These are phyloP conservation scores for Stenodema calcarata DNA, from an alignment of 2,888 invertebrate species.

Conservation along the genomic window DNA sequence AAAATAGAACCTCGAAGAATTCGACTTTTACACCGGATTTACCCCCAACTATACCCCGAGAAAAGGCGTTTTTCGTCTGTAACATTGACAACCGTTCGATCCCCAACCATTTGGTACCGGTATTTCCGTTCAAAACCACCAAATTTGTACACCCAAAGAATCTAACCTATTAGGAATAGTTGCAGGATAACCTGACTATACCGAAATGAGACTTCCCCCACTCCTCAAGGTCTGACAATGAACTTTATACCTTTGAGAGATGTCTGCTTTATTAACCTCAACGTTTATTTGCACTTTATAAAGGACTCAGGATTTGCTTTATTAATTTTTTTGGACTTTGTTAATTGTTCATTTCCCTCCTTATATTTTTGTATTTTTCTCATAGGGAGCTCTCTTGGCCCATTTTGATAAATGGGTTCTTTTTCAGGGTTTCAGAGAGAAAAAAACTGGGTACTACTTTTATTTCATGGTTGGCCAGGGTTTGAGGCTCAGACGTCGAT, in stretches of 20 bases:
- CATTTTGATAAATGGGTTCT: neutral
- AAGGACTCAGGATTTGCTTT: slow-evolving; percentile 33
- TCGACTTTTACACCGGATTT: neutral
- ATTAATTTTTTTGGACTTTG: slow-evolving; percentile 37
- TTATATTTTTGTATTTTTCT: slow-evolving; percentile 5
- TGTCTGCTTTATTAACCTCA: slow-evolving; percentile 42
- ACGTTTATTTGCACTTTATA: slow-evolving; percentile 48
- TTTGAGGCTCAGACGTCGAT: slow-evolving; percentile 14
- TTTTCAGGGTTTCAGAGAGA: slow-evolving; percentile 4
- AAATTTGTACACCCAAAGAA: neutral
- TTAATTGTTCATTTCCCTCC: slow-evolving; percentile 39
- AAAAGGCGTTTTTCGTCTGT: neutral
- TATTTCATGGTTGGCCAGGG: neutral
- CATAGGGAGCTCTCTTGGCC: neutral
- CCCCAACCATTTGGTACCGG: neutral
- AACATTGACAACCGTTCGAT: neutral
- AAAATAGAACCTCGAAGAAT: slow-evolving; percentile 47
- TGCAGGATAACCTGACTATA: slow-evolving; percentile 52
- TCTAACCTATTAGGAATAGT: slow-evolving; percentile 49
- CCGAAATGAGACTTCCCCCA: slow-evolving; percentile 50
- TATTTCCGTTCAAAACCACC: neutral
- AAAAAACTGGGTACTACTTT: slow-evolving; percentile 9
- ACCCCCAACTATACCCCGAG: neutral
- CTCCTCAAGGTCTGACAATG: slow-evolving; percentile 53
- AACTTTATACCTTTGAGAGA: slow-evolving; percentile 52